Percentiles rank a stretch among this genome's conserved stretches.
Conservation (phyloP, 1,140 invertebrate genomes). For the Schmidtea mediterranea region DNA sequence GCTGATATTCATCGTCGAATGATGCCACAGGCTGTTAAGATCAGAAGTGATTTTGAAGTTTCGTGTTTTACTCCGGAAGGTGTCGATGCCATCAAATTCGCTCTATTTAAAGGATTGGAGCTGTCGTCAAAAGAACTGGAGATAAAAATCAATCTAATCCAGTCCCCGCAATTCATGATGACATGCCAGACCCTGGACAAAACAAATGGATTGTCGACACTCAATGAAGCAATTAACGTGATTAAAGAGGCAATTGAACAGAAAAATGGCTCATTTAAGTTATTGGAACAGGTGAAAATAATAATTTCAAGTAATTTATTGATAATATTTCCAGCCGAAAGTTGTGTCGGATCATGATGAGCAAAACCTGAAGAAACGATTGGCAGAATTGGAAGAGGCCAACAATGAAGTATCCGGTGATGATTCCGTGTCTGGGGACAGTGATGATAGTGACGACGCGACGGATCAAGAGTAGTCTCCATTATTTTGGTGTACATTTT, state of each 20-base stretch:
- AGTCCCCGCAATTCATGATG: constrained; percentile 89
- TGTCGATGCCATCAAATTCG: constrained; percentile 86
- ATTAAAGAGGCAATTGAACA: constrained; percentile 56
- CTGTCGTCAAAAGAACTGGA: constrained; percentile 69
- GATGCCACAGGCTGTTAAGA: constrained; percentile 90
- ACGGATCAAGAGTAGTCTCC: too few relatives aligned
- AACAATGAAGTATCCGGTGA: constrained; percentile 60
- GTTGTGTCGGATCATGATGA: constrained; percentile 92
- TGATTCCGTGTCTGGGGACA: constrained; percentile 29
- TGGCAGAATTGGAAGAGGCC: constrained; percentile 69
- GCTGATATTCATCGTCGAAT: constrained; percentile 81
- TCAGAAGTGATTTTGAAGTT: constrained; percentile 67
- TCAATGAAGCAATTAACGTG: constrained; percentile 47
- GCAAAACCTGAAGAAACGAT: constrained; percentile 52
- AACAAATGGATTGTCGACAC: constrained; percentile 51
- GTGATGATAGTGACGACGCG: too few relatives aligned
- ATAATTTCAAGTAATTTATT: constrained; percentile 1
- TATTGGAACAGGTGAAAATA: constrained; percentile 72
- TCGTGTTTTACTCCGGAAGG: constrained; percentile 95
- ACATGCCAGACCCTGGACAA: constrained; percentile 89
- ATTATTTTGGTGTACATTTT: too few relatives aligned
- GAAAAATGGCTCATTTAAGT: constrained; percentile 63
- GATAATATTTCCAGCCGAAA: constrained; percentile 45
- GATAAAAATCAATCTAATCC: constrained; percentile 83
- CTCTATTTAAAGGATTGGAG: constrained; percentile 63